Evolutionary conservation across 2,888 invertebrate genomes (phyloP).

Genomic region (Chrysotoxum bicinctum): DNA sequence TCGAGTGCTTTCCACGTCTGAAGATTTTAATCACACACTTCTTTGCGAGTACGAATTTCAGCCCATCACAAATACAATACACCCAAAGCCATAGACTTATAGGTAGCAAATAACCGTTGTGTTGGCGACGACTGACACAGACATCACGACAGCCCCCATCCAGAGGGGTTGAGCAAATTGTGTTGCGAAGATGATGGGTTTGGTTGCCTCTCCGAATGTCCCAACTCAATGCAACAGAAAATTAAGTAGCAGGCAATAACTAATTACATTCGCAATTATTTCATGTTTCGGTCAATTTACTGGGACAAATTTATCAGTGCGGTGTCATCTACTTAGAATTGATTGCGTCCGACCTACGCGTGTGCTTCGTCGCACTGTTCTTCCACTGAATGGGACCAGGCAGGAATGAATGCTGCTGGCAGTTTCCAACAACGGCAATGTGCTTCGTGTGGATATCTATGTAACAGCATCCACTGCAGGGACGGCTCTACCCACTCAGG

Average conservation of each 20-base stretch:
- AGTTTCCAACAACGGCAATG: conserved; percentile 46
- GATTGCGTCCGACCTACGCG: conserved; percentile 75
- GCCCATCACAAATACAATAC: conserved; percentile 67
- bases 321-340: conserved; percentile 82
- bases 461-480: not conserved
- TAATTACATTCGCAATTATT: conserved; percentile 83
- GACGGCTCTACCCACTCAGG: accelerated
- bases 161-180: not conserved
- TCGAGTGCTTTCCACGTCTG: conserved; percentile 75
- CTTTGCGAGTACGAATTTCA: not conserved
- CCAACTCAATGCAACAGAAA: conserved; percentile 71
- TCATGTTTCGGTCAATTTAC: conserved; percentile 82
- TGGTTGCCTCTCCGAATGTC: conserved; percentile 20
- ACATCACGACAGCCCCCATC: not conserved
- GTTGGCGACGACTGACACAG: not conserved
- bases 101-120: too few relatives aligned
- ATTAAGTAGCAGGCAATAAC: conserved; percentile 79
- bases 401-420: conserved; percentile 66
- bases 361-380: conserved; percentile 56
- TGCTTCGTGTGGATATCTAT: conserved; percentile 29
- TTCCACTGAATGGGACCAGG: conserved; percentile 68
- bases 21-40: conserved; percentile 79
- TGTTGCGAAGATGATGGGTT: not conserved
- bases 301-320: conserved; percentile 82
- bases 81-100: conserved; percentile 22